These are phyloP conservation scores for Cylindroiulus punctatus DNA, from an alignment of 2,888 invertebrate species.

Conservation along the genomic window DNA sequence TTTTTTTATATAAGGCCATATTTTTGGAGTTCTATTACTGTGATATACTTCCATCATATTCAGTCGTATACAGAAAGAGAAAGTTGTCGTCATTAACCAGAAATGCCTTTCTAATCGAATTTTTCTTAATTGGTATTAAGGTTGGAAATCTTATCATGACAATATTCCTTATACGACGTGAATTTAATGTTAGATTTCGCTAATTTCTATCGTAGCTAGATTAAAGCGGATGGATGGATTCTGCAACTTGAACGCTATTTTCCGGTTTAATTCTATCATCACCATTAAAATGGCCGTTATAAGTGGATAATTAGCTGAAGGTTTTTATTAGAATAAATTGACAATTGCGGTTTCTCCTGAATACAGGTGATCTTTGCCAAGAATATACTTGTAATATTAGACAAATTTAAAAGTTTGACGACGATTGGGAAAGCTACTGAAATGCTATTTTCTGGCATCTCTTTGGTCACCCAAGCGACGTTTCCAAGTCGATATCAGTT, in stretches of 20 bases:
- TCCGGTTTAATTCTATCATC: not conserved
- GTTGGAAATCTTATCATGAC: not conserved
- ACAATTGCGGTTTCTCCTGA: not conserved
- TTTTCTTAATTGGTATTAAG: not conserved
- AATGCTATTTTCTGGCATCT: not conserved
- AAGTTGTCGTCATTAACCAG: not conserved
- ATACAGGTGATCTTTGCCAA: not conserved
- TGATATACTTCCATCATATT: no score
- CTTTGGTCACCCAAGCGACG: not conserved
- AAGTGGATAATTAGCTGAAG: not conserved
- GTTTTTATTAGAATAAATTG: not conserved
- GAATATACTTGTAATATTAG: no score
- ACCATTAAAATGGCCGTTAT: not conserved
- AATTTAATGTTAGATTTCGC: not conserved
- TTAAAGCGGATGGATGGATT: not conserved
- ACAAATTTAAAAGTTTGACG: not conserved
- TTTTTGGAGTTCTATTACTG: not conserved
- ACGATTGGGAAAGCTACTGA: not conserved
- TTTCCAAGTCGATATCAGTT: not conserved
- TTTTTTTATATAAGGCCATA: no score
- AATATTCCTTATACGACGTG: not conserved
- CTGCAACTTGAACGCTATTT: not conserved
- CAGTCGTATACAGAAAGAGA: not conserved
- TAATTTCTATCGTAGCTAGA: not conserved
- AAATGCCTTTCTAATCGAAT: not conserved